Conservation (phyloP, 2,888 invertebrate genomes). For the Brachyopa scutellaris region DNA sequence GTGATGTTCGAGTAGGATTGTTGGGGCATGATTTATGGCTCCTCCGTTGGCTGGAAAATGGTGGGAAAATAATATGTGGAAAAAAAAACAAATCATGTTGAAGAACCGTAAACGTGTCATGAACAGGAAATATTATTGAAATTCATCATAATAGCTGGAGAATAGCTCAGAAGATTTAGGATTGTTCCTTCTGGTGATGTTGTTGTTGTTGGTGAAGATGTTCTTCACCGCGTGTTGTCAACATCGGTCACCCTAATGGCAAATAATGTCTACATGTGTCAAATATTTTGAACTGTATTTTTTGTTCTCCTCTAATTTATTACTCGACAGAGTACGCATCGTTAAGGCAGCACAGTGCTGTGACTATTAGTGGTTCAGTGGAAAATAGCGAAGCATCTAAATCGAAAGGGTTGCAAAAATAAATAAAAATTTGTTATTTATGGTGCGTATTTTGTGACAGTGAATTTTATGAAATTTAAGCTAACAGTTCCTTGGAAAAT, state of each 20-base stretch:
- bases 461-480: no score
- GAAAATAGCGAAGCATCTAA: not conserved
- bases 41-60: slow-evolving; percentile 33
- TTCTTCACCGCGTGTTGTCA: slow-evolving; percentile 25
- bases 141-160: slow-evolving; percentile 58
- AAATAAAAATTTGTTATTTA: slow-evolving; percentile 3
- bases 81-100: slow-evolving; percentile 48
- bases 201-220: not conserved
- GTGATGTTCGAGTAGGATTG: slow-evolving; percentile 15
- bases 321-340: slow-evolving; percentile 9
- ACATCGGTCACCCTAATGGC: slow-evolving; percentile 54
- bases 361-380: slow-evolving; percentile 11
- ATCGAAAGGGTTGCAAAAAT: slow-evolving; percentile 23
- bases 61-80: slow-evolving; percentile 38
- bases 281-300: slow-evolving; percentile 23
- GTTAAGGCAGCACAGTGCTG: slow-evolving; percentile 14
- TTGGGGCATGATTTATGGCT: slow-evolving; percentile 56
- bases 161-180: slow-evolving; percentile 32
- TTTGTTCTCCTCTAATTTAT: slow-evolving; percentile 36
- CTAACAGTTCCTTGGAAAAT: no score
- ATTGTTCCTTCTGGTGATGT: not conserved
- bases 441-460: no score
- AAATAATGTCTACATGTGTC: slow-evolving; percentile 66
- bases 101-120: slow-evolving; percentile 57
- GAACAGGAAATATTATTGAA: slow-evolving; percentile 66